Evolutionary conservation across 2,888 invertebrate species (phyloP).

Genomic region (Amorpha juglandis): DNA sequence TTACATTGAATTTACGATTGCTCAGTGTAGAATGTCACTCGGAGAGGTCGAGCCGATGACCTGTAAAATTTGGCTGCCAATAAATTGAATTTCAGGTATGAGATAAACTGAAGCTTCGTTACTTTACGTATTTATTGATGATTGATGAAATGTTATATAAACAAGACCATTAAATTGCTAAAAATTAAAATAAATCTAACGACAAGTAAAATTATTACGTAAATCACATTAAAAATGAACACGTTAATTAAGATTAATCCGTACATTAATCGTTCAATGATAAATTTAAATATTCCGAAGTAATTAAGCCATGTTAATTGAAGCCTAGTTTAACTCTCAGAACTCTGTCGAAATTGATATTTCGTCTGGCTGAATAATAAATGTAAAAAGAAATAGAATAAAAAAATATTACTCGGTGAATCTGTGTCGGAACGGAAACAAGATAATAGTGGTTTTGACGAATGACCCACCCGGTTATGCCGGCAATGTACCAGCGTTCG

Average conservation of each 20-base stretch:
- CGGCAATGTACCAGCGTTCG: slow-evolving; percentile 7
- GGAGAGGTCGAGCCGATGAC: too few species aligned
- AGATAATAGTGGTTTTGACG: slow-evolving; percentile 68
- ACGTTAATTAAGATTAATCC: neutral
- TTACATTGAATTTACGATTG: neutral
- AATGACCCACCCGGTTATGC: slow-evolving; percentile 57
- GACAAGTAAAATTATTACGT: neutral
- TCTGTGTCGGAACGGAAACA: slow-evolving; percentile 60
- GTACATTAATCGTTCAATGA: neutral
- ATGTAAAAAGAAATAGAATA: slow-evolving; percentile 36
- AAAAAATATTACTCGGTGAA: slow-evolving; percentile 63
- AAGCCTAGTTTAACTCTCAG: neutral
- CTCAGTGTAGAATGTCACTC: too few species aligned
- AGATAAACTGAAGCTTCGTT: too few species aligned
- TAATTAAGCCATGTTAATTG: too few species aligned
- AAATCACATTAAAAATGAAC: neutral
- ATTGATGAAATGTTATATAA: too few species aligned
- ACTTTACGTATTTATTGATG: too few species aligned
- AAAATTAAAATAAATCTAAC: too few species aligned
- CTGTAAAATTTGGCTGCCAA: too few species aligned
- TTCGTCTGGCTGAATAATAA: slow-evolving; percentile 1
- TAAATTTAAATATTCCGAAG: too few species aligned
- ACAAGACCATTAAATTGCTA: too few species aligned
- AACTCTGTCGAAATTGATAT: neutral
- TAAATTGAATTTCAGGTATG: too few species aligned